Evolutionary conservation across 2,888 invertebrate genomes (phyloP), one percentile per base, ranked within the genome.

Genomic region (Rhagium mordax): DNA sequence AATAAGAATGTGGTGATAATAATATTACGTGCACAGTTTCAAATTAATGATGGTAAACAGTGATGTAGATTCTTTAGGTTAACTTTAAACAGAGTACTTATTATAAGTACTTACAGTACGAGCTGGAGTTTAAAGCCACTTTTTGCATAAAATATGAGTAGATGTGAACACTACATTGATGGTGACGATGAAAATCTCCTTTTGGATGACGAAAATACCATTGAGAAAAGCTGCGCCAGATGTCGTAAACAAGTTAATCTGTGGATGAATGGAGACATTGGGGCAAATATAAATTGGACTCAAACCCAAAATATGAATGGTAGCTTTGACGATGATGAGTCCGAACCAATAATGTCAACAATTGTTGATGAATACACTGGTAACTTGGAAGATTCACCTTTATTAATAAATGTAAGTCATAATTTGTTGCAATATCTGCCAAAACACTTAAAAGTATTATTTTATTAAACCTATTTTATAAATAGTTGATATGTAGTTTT

Each of bases 301-400:
- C 55, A 47, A 16, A 27, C 41, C 66, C 33, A 47, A 16, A 47
- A 57, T n/a, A 47, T 41, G 16, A 47, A 55, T 27, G 21, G 15
- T 21, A 24, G n/a, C 27, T 71, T 67, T 61, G 72, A 68, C 59
- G 49, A 47, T 65, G 73, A 49, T 62, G 69, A 67, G 60, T 69
- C 69, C 53, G 66, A 55, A 67, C 60, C 72, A 49, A 64, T 66
- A 70, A 70, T 71, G 68, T 70, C 72, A 21, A 62, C 65, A 41
- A 57, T 72, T 70, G 49, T 75, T 71, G 82, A 84, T 59, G 82
- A 84, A 49, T 79, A 80, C 49, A 74, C 80, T 57, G 85, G 85
- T 66, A 81, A 79, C 65, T 80, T 83, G 13, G 86, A 86, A 79
- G 88, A 88, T 79, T 85, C 87, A 27, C 88, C 88, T 0, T 78